Evolutionary conservation across 2,888 invertebrate species (phyloP), one percentile per base, ranked within the genome.

Genomic region (Leucophenga montana): DNA sequence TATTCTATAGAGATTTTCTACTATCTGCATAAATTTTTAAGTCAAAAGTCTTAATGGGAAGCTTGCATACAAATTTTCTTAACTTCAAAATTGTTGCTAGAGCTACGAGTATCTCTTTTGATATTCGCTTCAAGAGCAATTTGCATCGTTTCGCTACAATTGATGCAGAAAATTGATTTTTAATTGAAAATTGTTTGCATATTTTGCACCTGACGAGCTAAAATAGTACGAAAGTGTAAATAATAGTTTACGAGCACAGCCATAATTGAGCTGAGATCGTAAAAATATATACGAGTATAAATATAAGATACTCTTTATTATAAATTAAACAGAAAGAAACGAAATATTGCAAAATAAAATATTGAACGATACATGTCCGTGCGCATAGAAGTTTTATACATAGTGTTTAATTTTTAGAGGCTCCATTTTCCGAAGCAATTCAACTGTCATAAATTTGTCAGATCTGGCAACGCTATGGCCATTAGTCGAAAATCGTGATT

Each of bases 161-260:
- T 78, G 79, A 78, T 82, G 85, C 83, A 84, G 79, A 83, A 82
- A 82, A 85, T 84, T 82, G 85, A 82, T 84, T 82, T 85, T 82
- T 85, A 82, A 82, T 82, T 82, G 84, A 75, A 85, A 84, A 85
- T 85, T 82, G 84, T 77, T 84, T 84, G 76, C 77, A 80, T 74
- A 85, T 77, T 85, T 85, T 66, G 9, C 48, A 66, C 62, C 22
- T 64, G 62, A 46, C 31, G n/a, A 33, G 27, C 33, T 14, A 39
- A 39, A 18, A 39, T 3, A n/a, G 1, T 18, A 57, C 57, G 20
- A 57, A 57, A 57, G 14, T 3, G 20, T 14, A 22, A n/a, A 31
- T 53, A 16, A 16, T 11, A 20, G 53, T 20, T 53, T n/a, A 9
- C 5, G 9, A 5, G 53, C 16, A 14, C 4, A 57, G 11, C 11